A percentile compares a stretch with the other conserved stretches of the same genome.
Evolutionary conservation across 2,888 invertebrate genomes (phyloP).

Genomic region (Lithosia quadra): DNA sequence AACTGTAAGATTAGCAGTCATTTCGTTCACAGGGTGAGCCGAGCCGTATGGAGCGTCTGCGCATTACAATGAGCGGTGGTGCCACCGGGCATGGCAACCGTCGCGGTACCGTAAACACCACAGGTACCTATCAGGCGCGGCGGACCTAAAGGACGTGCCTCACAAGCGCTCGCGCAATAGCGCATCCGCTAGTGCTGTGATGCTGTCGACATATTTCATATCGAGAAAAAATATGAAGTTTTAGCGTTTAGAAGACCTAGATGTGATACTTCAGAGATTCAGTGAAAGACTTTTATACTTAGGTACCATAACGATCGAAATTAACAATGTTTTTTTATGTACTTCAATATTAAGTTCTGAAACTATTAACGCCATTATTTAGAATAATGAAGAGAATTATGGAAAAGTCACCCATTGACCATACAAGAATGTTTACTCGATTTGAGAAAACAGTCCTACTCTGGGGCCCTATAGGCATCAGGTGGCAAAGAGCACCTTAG

Average conservation of each 20-base stretch:
- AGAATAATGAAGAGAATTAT: too few relatives aligned
- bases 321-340: too few relatives aligned
- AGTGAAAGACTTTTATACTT: too few relatives aligned
- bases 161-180: constrained; percentile 59
- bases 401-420: not conserved
- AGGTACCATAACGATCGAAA: too few relatives aligned
- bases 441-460: too few relatives aligned
- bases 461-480: too few relatives aligned
- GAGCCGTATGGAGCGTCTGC: constrained; percentile 49
- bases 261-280: too few relatives aligned
- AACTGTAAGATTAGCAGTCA: constrained; percentile 37
- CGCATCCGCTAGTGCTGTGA: constrained; percentile 57
- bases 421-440: not conserved
- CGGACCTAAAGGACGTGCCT: constrained; percentile 57
- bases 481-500: too few relatives aligned
- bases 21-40: constrained; percentile 27
- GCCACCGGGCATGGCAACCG: constrained; percentile 19
- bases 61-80: constrained; percentile 57
- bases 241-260: too few relatives aligned
- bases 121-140: constrained; percentile 14
- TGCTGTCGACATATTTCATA: constrained; percentile 6
- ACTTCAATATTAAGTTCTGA: too few relatives aligned
- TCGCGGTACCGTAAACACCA: constrained; percentile 20
- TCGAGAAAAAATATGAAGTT: not conserved
- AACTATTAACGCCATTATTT: too few relatives aligned